Base-by-base conservation (phyloP, 2,888 invertebrate species). In the Tineola bisselliella region DNA sequence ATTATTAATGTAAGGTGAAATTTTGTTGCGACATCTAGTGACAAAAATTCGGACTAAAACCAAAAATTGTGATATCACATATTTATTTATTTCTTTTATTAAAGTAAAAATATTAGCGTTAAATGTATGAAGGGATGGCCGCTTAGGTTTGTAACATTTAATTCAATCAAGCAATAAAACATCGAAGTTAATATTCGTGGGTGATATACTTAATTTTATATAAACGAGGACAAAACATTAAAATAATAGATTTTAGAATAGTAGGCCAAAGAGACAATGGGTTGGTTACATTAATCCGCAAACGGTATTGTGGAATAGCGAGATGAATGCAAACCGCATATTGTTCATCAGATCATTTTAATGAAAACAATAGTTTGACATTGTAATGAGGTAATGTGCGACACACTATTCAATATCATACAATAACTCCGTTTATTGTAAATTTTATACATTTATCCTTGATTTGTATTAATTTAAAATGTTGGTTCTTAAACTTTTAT, bases 261-360 rank as follows among this genome's bases (percentile, higher is more conserved):
- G 48, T 48, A 13, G 48, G 48, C 18, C 48, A 48, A 18, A 11
- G 48, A 68, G 66, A 71, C 74, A 74, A 75, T 75, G 66, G 69
- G 10, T n/a, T n/a, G n/a, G 64, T 65, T 61, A 65, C 68, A 69
- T 70, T 69, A 69, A 68, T 69, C 67, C 67, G 63, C 63, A 65
- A 65, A 70, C 69, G 66, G 69, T 68, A 72, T 68, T 69, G 48
- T 48, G 68, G 67, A 62, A 69, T 70, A 64, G 10, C 15, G 61
- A 64, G 63, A 67, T 63, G 66, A 63, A 38, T 38, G n/a, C 38
- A 38, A 67, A 68, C 68, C 65, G 63, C 67, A 66, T 66, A 70
- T 70, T 69, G 66, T 58, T 13, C 15, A 18, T 48, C n/a, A 38
- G 38, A 38, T 38, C 10, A 38, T 38, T n/a, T n/a, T n/a, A n/a